These are phyloP conservation scores for Coracias cyanogaster DNA, from an alignment of 2,797 vertebrate species.

Conservation along the genomic window DNA sequence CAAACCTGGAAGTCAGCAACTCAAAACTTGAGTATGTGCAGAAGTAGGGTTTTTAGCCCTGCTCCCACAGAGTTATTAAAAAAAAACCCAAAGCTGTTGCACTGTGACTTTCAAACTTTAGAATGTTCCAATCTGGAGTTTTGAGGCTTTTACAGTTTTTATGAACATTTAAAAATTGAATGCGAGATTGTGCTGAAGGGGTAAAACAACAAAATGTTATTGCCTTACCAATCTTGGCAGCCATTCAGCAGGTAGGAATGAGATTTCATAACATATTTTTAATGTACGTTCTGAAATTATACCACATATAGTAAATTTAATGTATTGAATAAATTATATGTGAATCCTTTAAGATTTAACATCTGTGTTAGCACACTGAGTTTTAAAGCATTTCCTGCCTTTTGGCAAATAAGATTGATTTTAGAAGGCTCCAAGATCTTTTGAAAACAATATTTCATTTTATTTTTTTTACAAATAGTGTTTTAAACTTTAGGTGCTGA, in stretches of 20 bases:
- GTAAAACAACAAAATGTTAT: slow-evolving; percentile 31
- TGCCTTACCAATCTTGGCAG: slow-evolving; percentile 1
- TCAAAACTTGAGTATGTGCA: background rate
- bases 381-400: background rate
- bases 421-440: background rate
- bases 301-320: background rate
- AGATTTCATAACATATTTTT: slow-evolving; percentile 9
- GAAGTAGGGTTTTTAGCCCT: background rate
- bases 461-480: background rate
- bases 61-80: background rate
- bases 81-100: background rate
- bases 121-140: background rate
- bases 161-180: slow-evolving; percentile 27
- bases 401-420: background rate
- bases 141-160: slow-evolving; percentile 29
- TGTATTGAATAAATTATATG: slow-evolving; percentile 35
- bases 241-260: slow-evolving; percentile 40
- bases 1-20: background rate
- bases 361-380: background rate
- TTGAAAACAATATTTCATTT: background rate
- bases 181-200: slow-evolving; percentile 12
- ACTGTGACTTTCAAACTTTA: slow-evolving; percentile 42
- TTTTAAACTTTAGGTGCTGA: background rate
- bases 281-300: slow-evolving; percentile 35
- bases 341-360: background rate